A percentile compares a stretch with the other conserved stretches of the same genome.
phyloP scores from a whole-genome alignment of 2,888 invertebrate genomes.

The Pammene aurita region DNA sequence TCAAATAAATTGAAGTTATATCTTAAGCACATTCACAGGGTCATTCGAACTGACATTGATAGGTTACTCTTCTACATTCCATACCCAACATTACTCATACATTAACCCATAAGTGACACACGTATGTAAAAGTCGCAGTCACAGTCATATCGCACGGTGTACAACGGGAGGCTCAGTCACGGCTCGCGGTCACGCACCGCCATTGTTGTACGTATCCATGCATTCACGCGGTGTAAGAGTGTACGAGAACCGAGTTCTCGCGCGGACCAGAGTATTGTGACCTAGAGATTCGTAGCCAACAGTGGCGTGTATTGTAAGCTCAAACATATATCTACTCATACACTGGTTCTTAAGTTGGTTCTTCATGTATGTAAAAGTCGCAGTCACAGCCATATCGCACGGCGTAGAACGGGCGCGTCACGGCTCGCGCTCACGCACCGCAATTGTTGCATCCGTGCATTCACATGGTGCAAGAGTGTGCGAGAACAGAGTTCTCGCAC shows the following conservation, averaged over 20 bases:
- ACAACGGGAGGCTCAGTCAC: constrained; percentile 62
- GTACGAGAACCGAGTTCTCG: background rate
- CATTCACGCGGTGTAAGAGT: background rate
- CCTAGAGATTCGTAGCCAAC: no score
- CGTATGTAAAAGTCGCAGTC: constrained; percentile 22
- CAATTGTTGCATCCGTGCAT: constrained; percentile 53
- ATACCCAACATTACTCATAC: constrained; percentile 17
- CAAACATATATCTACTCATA: constrained; percentile 11
- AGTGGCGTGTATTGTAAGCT: no score
- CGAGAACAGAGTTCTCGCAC: background rate
- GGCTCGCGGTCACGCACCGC: constrained; percentile 68
- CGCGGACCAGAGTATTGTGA: no score
- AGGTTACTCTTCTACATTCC: background rate
- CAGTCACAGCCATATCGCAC: constrained; percentile 50
- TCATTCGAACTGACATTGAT: no score
- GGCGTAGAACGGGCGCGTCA: constrained; percentile 59
- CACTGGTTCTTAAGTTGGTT: background rate
- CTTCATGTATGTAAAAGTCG: constrained; percentile 21
- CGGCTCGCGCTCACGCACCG: constrained; percentile 69
- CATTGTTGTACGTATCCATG: constrained; percentile 56
- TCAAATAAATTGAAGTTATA: no score
- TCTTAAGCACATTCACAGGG: no score
- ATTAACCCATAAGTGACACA: constrained; percentile 5
- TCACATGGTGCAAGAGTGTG: background rate
- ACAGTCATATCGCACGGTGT: constrained; percentile 51